Conservation (phyloP, 2,113 vertebrate genomes). For the Stomatorhinus ivindoensis region DNA sequence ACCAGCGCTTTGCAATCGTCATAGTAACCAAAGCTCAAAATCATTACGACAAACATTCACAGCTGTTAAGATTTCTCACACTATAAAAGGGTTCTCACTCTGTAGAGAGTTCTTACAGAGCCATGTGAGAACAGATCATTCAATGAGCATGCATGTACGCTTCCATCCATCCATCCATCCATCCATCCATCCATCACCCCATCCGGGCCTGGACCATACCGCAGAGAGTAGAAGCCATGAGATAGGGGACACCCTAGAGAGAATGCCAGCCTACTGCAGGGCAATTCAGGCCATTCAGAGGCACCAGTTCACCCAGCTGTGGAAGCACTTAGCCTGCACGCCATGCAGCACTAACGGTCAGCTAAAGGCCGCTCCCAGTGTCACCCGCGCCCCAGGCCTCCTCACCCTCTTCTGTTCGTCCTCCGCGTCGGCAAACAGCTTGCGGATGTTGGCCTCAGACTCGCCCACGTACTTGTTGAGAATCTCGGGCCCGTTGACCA, state of each 20-base stretch:
- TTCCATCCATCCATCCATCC: background rate
- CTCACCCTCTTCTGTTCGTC: conserved; percentile 91
- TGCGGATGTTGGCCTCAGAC: conserved; percentile 92
- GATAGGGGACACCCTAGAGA: background rate
- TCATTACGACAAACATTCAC: no score
- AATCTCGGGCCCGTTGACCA: conserved; percentile 94
- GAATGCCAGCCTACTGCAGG: background rate
- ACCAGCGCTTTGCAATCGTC: background rate
- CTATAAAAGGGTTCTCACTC: no score
- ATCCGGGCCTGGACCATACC: background rate
- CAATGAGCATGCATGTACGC: no score
- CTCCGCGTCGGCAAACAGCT: conserved; percentile 93
- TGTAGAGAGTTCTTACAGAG: no score
- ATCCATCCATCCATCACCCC: no score
- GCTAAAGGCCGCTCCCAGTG: background rate
- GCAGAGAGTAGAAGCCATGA: background rate
- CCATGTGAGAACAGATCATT: no score
- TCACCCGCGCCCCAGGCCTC: background rate
- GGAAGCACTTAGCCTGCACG: background rate
- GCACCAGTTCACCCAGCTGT: background rate
- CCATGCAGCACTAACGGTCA: background rate
- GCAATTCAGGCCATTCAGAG: background rate
- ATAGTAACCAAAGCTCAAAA: background rate
- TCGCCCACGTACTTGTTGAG: conserved; percentile 97
- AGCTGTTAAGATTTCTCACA: no score